phyloP scores from a whole-genome alignment of 2,888 invertebrate genomes.

The Seira ritae region DNA sequence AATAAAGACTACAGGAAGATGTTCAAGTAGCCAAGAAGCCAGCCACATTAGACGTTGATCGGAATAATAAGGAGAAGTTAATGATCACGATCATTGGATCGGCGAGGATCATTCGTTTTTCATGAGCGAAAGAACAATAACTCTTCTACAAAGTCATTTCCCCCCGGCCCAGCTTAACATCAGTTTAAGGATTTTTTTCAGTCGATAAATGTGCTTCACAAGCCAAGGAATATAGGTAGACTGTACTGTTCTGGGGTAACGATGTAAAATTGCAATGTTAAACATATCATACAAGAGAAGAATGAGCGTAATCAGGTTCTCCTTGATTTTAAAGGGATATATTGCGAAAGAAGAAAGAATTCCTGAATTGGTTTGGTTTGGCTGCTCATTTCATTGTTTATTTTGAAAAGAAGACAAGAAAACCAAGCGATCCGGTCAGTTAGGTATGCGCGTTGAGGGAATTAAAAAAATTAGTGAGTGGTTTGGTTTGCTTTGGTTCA shows the following conservation, averaged over 20 bases:
- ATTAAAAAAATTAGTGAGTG: slow-evolving; percentile 19
- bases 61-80: slow-evolving; percentile 45
- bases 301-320: slow-evolving; percentile 36
- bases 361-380: not conserved
- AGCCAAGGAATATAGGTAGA: not conserved
- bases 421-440: slow-evolving; percentile 61
- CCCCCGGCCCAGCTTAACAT: not conserved
- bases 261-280: not conserved
- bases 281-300: not conserved
- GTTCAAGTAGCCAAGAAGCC: not conserved
- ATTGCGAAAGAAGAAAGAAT: not conserved
- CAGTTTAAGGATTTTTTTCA: no score
- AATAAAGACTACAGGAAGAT: slow-evolving; percentile 21
- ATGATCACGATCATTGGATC: slow-evolving; percentile 33
- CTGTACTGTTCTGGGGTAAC: slow-evolving; percentile 15
- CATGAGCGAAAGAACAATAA: not conserved
- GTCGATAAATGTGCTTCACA: not conserved
- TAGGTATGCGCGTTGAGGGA: slow-evolving; percentile 44
- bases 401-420: not conserved
- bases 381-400: slow-evolving; percentile 12
- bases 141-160: not conserved
- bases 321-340: slow-evolving; percentile 17
- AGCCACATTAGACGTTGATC: slow-evolving; percentile 40
- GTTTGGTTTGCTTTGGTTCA: not conserved
- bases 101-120: slow-evolving; percentile 9